Conservation (phyloP, 1,140 invertebrate species). For the Leptopilina clavipes region DNA sequence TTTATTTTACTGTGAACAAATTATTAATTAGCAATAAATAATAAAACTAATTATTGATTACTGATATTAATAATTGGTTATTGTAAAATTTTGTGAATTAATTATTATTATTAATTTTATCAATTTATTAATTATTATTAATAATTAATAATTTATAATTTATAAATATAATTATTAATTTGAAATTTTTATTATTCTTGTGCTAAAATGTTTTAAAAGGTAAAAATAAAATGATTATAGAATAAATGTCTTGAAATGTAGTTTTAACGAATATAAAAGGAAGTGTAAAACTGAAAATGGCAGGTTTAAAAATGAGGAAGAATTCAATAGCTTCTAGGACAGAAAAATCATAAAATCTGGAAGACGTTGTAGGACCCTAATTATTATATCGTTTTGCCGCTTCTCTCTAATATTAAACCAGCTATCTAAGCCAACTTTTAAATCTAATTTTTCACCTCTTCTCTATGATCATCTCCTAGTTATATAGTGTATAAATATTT, state of each 20-base stretch:
- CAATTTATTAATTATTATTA: too few relatives aligned
- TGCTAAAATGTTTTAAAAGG: neutral
- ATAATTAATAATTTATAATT: too few relatives aligned
- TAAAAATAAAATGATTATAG: neutral
- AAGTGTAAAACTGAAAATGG: conserved; percentile 17
- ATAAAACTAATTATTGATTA: too few relatives aligned
- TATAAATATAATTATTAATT: too few relatives aligned
- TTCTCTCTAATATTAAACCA: conserved; percentile 18
- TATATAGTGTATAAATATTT: conserved; percentile 27
- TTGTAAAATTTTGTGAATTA: too few relatives aligned
- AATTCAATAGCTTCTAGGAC: neutral
- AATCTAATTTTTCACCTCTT: conserved; percentile 20
- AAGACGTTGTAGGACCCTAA: conserved; percentile 12
- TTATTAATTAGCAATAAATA: too few relatives aligned
- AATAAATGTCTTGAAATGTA: neutral
- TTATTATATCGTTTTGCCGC: conserved; percentile 28
- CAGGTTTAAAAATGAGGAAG: neutral
- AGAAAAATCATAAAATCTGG: conserved; percentile 13
- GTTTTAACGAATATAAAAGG: neutral
- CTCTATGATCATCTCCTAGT: conserved; percentile 29
- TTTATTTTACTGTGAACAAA: too few relatives aligned
- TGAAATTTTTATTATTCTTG: too few relatives aligned
- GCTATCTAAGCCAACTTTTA: conserved; percentile 29
- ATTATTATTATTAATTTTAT: too few relatives aligned
- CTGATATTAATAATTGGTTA: too few relatives aligned